phyloP scores from a whole-genome alignment of 2,888 invertebrate genomes.

The Callyntrura guangdongensis region DNA sequence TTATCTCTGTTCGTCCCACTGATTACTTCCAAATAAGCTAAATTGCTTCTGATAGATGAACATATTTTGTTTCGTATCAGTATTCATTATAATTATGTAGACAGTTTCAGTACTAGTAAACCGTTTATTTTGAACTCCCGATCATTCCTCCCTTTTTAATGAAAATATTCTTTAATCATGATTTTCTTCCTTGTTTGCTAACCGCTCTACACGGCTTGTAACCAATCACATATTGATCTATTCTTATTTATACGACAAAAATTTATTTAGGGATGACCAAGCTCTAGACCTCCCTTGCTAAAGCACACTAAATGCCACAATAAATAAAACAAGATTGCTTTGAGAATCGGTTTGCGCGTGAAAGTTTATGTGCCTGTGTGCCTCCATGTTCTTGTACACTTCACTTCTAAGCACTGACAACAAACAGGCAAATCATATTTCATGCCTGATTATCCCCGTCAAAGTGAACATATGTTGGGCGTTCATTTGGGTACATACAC shows the following conservation, averaged over 20 bases:
- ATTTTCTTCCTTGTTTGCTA: not conserved
- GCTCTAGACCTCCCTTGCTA: not conserved
- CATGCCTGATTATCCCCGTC: conserved; percentile 49
- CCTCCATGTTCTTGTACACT: not conserved
- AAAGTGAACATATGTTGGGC: conserved; percentile 60
- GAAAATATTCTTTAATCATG: not conserved
- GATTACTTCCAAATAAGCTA: not conserved
- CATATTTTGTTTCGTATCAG: not conserved
- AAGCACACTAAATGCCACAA: conserved; percentile 53
- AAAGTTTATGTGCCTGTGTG: not conserved
- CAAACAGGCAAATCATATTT: conserved; percentile 46
- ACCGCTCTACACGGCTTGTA: not conserved
- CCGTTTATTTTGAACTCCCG: no score
- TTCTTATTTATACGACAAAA: not conserved
- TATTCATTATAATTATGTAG: not conserved
- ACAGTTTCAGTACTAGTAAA: no score
- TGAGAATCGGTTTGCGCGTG: conserved; percentile 17
- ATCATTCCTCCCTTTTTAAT: not conserved
- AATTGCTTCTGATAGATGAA: not conserved
- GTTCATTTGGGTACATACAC: conserved; percentile 17
- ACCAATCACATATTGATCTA: not conserved
- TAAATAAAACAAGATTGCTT: conserved; percentile 54
- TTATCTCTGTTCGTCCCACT: not conserved
- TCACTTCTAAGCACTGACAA: not conserved
- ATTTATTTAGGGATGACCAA: not conserved